These are phyloP conservation scores for Bos indicus DNA, from an alignment of 2,113 vertebrate species.

Conservation along the genomic window DNA sequence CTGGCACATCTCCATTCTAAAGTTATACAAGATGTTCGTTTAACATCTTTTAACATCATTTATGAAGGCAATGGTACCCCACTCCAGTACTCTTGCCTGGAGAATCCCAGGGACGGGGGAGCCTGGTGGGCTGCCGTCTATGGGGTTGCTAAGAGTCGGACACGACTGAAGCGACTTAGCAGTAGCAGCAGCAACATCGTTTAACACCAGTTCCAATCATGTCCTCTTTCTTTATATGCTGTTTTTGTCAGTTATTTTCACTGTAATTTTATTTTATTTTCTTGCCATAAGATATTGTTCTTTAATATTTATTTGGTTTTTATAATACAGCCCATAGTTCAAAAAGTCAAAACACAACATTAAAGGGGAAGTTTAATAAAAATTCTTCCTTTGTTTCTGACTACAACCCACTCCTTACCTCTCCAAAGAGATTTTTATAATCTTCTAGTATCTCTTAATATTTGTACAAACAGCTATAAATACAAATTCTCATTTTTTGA, in stretches of 20 bases:
- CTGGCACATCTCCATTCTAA: neutral
- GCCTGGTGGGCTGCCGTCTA: no score
- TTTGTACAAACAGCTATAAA: neutral
- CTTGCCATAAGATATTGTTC: neutral
- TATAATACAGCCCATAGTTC: neutral
- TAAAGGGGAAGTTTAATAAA: neutral
- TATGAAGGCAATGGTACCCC: no score
- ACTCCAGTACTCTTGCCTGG: no score
- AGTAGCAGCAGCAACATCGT: no score
- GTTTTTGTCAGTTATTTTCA: neutral
- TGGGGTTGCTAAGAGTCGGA: no score
- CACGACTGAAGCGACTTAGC: no score
- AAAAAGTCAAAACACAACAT: neutral
- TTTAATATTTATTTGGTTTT: neutral
- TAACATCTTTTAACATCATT: neutral
- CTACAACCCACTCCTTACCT: neutral
- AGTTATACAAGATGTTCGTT: neutral
- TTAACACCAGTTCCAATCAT: neutral
- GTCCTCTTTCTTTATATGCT: neutral
- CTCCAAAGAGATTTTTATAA: neutral
- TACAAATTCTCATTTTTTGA: neutral
- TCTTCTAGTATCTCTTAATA: neutral
- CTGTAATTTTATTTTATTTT: neutral
- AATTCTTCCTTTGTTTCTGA: neutral
- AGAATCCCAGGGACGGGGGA: no score